A percentile compares a stretch with the other conserved stretches of the same genome.
phyloP scores from a whole-genome alignment of 2,797 vertebrate species.

The Pangasius krempfi region DNA sequence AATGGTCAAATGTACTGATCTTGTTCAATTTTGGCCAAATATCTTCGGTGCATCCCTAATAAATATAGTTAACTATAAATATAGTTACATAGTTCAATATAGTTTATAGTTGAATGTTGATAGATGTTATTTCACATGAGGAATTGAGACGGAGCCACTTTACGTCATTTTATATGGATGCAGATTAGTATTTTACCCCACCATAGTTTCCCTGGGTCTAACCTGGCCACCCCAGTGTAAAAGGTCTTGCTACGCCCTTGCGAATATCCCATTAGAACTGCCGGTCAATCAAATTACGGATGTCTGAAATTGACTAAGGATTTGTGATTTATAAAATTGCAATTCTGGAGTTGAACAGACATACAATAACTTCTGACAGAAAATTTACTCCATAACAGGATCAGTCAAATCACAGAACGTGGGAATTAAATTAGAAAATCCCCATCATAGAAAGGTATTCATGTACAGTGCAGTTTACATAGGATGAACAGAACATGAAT shows the following conservation, averaged over 20 bases:
- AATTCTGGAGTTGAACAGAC: background rate
- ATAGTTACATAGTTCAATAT: no score
- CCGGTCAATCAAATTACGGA: background rate
- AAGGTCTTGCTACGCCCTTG: background rate
- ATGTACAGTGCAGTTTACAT: conserved; percentile 16
- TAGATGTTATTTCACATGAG: background rate
- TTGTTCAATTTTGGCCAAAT: background rate
- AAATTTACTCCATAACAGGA: background rate
- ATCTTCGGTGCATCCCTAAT: background rate
- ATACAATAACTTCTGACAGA: background rate
- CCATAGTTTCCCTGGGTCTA: background rate
- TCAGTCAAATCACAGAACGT: background rate
- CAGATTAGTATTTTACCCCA: background rate
- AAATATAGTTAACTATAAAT: background rate
- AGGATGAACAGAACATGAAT: conserved; percentile 5
- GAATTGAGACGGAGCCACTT: background rate
- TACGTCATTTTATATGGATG: background rate
- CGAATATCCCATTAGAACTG: background rate
- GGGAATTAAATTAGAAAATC: background rate
- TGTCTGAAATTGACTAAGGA: background rate
- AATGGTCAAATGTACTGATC: background rate
- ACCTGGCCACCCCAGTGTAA: background rate
- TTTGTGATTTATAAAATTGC: background rate
- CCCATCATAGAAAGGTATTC: background rate
- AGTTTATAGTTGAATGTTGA: background rate